phyloP scores from a whole-genome alignment of 2,888 invertebrate species.

The Megalurothrips usitatus region DNA sequence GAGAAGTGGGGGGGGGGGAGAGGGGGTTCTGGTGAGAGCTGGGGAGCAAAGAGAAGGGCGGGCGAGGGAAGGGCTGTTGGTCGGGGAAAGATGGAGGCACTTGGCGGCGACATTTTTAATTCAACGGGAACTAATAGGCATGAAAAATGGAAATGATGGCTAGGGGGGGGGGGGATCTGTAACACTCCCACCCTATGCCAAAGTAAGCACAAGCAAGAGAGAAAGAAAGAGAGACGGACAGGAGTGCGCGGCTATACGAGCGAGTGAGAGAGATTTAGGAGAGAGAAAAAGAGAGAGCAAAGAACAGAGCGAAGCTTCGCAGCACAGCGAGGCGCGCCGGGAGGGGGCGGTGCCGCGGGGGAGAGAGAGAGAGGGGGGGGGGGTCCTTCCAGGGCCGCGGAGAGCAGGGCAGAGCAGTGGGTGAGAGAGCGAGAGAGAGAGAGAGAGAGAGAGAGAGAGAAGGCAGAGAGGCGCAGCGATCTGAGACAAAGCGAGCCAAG shows the following conservation, averaged over 20 bases:
- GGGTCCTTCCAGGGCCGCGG: not conserved
- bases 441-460: not conserved
- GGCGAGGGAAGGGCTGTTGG: no score
- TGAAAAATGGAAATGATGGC: conserved; percentile 25
- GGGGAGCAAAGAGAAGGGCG: not conserved
- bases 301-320: not conserved
- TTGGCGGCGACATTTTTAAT: conserved; percentile 24
- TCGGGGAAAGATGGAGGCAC: not conserved
- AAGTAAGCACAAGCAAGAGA: not conserved
- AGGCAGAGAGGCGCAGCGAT: not conserved
- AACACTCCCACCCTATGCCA: conserved; percentile 19
- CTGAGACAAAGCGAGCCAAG: conserved; percentile 7
- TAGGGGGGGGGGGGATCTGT: not conserved
- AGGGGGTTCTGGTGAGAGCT: not conserved
- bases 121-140: conserved; percentile 26
- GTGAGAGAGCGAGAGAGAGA: not conserved
- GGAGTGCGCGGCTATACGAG: not conserved
- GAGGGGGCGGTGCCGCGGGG: no score
- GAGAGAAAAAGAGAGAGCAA: not conserved
- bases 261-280: not conserved
- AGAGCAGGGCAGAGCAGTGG: not conserved
- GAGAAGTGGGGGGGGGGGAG: not conserved
- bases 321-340: not conserved
- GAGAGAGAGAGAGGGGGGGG: no score
- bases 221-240: not conserved